phyloP scores from a whole-genome alignment of 1,140 invertebrate genomes.

The Hydropsyche tenuis region DNA sequence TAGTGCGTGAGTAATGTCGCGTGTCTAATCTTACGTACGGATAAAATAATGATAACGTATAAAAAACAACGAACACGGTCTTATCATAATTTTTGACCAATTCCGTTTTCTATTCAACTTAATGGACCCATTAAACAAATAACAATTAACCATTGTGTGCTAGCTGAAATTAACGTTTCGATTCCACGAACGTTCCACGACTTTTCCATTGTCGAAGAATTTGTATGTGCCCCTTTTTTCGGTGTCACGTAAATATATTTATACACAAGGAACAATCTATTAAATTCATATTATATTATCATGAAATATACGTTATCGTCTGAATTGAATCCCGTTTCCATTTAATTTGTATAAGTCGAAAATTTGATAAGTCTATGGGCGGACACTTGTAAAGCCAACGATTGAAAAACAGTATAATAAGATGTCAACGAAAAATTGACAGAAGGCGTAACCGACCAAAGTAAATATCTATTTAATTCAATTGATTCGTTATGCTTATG shows the following conservation, averaged over 20 bases:
- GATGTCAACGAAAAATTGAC: constrained; percentile 13
- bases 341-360: not conserved
- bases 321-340: not conserved
- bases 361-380: constrained; percentile 19
- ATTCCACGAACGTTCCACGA: constrained; percentile 7
- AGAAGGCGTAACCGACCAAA: not conserved
- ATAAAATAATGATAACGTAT: constrained; percentile 23
- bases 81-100: constrained; percentile 41
- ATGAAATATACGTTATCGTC: not conserved
- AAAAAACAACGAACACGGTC: constrained; percentile 1
- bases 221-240: not conserved
- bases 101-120: constrained; percentile 26
- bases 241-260: constrained; percentile 4
- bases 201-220: not conserved
- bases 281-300: not conserved
- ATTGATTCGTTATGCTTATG: not conserved
- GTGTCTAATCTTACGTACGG: constrained; percentile 32
- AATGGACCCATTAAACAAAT: constrained; percentile 37
- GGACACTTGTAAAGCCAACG: not conserved
- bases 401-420: constrained; percentile 15
- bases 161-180: constrained; percentile 24
- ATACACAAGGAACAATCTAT: not conserved
- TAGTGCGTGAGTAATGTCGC: constrained; percentile 40
- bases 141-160: constrained; percentile 27
- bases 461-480: constrained; percentile 16